Evolutionary conservation across 2,888 invertebrate species (phyloP).

Genomic region (Alitta virens): DNA sequence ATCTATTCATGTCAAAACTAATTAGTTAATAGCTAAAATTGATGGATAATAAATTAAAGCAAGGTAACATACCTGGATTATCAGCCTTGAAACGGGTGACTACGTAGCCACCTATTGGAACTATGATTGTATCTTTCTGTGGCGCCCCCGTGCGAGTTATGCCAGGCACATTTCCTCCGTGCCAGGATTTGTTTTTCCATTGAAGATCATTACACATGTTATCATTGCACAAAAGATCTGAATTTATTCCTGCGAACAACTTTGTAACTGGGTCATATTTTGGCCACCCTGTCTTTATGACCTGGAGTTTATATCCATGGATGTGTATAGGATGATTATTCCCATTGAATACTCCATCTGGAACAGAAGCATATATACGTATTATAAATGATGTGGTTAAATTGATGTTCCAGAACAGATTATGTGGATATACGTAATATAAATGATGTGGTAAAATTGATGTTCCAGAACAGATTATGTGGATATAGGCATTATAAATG

Average conservation of each 20-base stretch:
- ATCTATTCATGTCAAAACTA: too few relatives aligned
- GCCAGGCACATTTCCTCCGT: conserved; percentile 16
- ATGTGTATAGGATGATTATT: conserved; percentile 22
- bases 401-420: too few relatives aligned
- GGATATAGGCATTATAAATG: too few relatives aligned
- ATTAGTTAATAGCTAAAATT: too few relatives aligned
- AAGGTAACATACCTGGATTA: conserved; percentile 33
- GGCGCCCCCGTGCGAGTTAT: conserved; percentile 26
- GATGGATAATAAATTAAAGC: neutral
- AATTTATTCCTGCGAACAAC: conserved; percentile 6
- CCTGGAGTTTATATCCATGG: conserved; percentile 22
- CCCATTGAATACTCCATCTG: conserved; percentile 15
- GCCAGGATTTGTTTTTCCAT: conserved; percentile 21
- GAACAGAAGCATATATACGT: neutral
- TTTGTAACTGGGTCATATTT: conserved; percentile 19
- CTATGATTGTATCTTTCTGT: conserved; percentile 46
- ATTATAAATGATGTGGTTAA: too few relatives aligned
- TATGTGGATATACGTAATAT: too few relatives aligned
- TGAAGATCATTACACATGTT: conserved; percentile 22
- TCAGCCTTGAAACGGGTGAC: conserved; percentile 45
- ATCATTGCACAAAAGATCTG: conserved; percentile 23
- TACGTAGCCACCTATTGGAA: conserved; percentile 52
- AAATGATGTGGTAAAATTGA: too few relatives aligned
- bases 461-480: too few relatives aligned
- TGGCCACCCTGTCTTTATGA: conserved; percentile 22